phyloP scores from a whole-genome alignment of 1,140 invertebrate genomes.

The Dendrolimus punctatus region DNA sequence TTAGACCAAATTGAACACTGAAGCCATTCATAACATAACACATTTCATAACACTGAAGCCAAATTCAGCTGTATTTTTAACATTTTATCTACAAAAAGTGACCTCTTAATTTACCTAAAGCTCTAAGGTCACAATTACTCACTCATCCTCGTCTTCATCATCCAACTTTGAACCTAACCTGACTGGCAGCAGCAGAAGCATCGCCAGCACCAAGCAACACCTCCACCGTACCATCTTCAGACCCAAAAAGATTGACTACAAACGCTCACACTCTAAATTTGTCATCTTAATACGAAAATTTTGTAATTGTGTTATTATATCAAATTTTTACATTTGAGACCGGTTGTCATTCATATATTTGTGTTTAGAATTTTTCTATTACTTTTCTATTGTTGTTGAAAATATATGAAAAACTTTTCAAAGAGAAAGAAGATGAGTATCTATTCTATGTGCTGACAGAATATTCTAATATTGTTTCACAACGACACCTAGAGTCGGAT shows the following conservation, averaged over 20 bases:
- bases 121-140: constrained; percentile 16
- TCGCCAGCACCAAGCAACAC: constrained; percentile 38
- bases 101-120: too few relatives aligned
- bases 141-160: constrained; percentile 51
- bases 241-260: constrained; percentile 21
- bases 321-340: constrained; percentile 43
- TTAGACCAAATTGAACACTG: too few relatives aligned
- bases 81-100: too few relatives aligned
- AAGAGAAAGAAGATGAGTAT: too few relatives aligned
- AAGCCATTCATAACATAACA: too few relatives aligned
- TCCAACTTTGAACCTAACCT: constrained; percentile 29
- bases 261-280: constrained; percentile 44
- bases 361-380: constrained; percentile 48
- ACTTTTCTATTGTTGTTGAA: constrained; percentile 21
- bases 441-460: too few relatives aligned
- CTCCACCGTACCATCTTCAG: constrained; percentile 48
- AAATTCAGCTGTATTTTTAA: too few relatives aligned
- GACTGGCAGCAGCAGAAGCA: constrained; percentile 43
- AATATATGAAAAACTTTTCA: not conserved
- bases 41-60: too few relatives aligned
- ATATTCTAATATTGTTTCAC: too few relatives aligned
- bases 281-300: constrained; percentile 51
- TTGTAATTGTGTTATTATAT: constrained; percentile 17
- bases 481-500: too few relatives aligned
- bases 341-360: constrained; percentile 29